Conservation (phyloP, 2,113 vertebrate species). For the Numenius arquata region DNA sequence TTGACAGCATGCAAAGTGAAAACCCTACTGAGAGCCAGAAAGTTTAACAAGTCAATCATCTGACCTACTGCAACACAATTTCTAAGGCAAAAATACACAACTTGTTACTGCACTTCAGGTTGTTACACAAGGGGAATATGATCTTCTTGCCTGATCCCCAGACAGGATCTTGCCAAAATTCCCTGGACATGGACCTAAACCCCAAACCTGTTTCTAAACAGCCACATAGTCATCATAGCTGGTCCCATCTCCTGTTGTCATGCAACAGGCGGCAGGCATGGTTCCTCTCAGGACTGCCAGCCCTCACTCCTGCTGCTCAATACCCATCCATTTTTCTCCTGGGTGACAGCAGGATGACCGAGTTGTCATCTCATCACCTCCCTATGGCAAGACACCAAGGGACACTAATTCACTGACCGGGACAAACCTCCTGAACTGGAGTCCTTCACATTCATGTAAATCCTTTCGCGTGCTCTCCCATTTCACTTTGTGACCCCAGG, state of each 20-base stretch:
- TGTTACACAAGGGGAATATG: background rate
- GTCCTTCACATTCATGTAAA: background rate
- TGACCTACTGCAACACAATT: background rate
- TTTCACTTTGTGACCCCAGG: background rate
- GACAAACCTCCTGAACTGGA: background rate
- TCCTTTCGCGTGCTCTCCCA: background rate
- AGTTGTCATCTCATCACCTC: background rate
- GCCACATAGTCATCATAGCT: background rate
- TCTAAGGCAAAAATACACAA: background rate
- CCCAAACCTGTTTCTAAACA: background rate
- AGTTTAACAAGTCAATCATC: background rate
- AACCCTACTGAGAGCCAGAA: background rate
- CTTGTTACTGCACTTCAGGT: background rate
- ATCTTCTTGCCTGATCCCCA: background rate
- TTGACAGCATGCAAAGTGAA: background rate
- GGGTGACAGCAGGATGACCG: background rate
- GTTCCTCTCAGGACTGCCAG: background rate
- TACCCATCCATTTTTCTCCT: background rate
- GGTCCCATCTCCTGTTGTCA: background rate
- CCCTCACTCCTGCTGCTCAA: background rate
- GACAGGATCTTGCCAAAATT: background rate
- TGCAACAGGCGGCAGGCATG: fast-evolving
- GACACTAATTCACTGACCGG: background rate
- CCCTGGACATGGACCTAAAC: background rate
- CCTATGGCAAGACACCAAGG: background rate